Conservation (phyloP, 1,140 invertebrate species). For the Diorhabda sublineata region DNA sequence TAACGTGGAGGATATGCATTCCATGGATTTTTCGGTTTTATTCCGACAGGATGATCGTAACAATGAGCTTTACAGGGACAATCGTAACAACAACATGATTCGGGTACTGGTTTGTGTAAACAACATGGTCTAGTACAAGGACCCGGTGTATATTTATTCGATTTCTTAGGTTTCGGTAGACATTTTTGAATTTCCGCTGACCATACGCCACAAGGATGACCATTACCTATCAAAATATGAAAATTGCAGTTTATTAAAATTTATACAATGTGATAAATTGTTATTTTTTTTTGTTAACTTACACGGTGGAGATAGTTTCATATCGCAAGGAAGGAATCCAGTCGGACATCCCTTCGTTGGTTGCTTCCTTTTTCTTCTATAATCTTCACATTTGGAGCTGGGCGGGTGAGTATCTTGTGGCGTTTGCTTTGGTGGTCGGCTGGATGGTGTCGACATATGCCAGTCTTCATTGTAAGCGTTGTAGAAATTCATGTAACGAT, state of each 20-base stretch:
- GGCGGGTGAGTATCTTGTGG: background rate
- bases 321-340: background rate
- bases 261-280: background rate
- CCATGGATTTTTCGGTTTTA: slow-evolving; percentile 33
- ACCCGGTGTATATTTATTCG: background rate
- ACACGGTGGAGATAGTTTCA: background rate
- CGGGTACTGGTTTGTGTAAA: background rate
- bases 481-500: background rate
- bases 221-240: background rate
- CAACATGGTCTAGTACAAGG: background rate
- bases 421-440: background rate
- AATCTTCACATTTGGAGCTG: background rate
- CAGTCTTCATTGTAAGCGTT: background rate
- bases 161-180: background rate
- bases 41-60: slow-evolving; percentile 40
- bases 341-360: background rate
- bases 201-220: background rate
- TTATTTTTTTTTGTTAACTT: background rate
- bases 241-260: too few species aligned
- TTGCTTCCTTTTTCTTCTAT: background rate
- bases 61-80: slow-evolving; percentile 43
- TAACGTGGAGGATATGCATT: background rate
- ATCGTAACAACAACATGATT: slow-evolving; percentile 37
- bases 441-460: background rate
- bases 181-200: background rate